A percentile compares a stretch with the other conserved stretches of the same genome.
These are phyloP conservation scores for Endotricha flammealis DNA, from an alignment of 2,888 invertebrate species.

Conservation along the genomic window DNA sequence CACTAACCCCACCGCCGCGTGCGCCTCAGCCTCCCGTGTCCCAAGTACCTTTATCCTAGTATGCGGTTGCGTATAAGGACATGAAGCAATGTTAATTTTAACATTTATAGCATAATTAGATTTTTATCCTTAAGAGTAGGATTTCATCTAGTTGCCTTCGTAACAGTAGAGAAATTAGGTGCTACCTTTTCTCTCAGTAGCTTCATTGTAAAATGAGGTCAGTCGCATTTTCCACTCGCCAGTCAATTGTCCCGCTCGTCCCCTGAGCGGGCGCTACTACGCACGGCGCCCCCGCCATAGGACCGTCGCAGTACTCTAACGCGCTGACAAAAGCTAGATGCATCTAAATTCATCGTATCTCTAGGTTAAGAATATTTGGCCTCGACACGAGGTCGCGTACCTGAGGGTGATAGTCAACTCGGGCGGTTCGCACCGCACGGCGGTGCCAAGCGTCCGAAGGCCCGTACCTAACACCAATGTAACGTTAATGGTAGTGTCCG, in stretches of 20 bases:
- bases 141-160: conserved; percentile 78
- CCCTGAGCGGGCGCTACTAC: conserved; percentile 33
- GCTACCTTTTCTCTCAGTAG: conserved; percentile 71
- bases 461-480: conserved; percentile 70
- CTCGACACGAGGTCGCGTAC: conserved; percentile 61
- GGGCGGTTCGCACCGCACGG: conserved; percentile 12
- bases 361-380: conserved; percentile 51
- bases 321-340: conserved; percentile 61
- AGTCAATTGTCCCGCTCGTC: conserved; percentile 65
- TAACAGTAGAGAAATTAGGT: conserved; percentile 73
- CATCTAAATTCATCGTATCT: conserved; percentile 47
- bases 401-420: conserved; percentile 32
- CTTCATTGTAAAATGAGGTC: conserved; percentile 58
- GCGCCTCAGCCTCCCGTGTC: conserved; percentile 25
- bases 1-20: conserved; percentile 43
- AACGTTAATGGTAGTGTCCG: conserved; percentile 35
- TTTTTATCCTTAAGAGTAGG: conserved; percentile 76
- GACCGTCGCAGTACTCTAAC: conserved; percentile 26
- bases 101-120: conserved; percentile 74
- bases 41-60: conserved; percentile 29
- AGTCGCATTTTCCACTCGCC: conserved; percentile 51
- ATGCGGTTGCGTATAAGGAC: conserved; percentile 53
- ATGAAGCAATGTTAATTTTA: conserved; percentile 77
- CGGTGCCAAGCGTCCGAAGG: conserved; percentile 33
- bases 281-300: conserved; percentile 23